A percentile compares a stretch with the other conserved stretches of the same genome.
Evolutionary conservation across 2,797 vertebrate genomes (phyloP).

Genomic region (Sebastes trivittatus): DNA sequence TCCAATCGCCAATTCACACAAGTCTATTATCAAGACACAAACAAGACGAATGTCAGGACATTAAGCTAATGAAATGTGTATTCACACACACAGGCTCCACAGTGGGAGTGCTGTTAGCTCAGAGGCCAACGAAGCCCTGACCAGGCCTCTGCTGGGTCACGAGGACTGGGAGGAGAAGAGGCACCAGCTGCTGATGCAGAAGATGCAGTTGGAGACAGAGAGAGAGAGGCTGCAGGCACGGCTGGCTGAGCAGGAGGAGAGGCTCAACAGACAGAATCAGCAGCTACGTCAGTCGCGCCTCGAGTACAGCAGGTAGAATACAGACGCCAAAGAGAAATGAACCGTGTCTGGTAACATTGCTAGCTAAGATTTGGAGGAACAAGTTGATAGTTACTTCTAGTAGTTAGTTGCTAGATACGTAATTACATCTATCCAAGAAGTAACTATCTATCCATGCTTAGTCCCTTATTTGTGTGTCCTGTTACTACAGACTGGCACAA

Average conservation of each 20-base stretch:
- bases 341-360: neutral
- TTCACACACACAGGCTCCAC: slow-evolving; percentile 28
- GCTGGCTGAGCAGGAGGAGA: slow-evolving; percentile 90
- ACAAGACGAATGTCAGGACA: neutral
- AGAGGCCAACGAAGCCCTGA: slow-evolving; percentile 42
- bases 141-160: slow-evolving; percentile 62
- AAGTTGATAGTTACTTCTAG: neutral
- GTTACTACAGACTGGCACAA: neutral
- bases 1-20: no score
- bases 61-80: neutral
- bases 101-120: neutral
- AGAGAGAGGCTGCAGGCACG: slow-evolving; percentile 89
- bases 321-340: neutral
- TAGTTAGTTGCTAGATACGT: neutral
- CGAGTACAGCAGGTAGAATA: slow-evolving; percentile 85
- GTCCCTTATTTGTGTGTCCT: neutral
- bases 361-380: neutral
- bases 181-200: slow-evolving; percentile 90
- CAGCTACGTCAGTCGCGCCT: slow-evolving; percentile 84
- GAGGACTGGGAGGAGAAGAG: slow-evolving; percentile 87
- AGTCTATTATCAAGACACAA: neutral
- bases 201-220: slow-evolving; percentile 93
- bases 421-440: neutral
- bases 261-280: slow-evolving; percentile 87
- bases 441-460: neutral